A percentile compares a stretch with the other conserved stretches of the same genome.
Evolutionary conservation across 92 coral and sea anemone species (phyloP).

Genomic region (Umimayanthus kanabou): DNA sequence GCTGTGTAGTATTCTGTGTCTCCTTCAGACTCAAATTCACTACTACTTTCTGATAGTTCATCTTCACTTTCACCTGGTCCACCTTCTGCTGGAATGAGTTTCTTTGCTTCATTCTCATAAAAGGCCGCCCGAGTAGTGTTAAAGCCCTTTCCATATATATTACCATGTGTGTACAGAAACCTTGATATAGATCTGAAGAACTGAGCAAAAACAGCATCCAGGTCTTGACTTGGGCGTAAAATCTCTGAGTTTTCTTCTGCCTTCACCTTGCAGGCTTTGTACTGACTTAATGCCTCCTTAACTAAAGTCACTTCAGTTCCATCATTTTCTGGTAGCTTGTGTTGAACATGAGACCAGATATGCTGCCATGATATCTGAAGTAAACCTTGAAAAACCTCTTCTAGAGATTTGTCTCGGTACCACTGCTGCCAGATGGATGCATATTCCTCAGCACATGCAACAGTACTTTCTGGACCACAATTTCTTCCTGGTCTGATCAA

Average conservation of each 20-base stretch:
- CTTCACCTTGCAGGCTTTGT: background rate
- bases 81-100: background rate
- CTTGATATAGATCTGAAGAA: background rate
- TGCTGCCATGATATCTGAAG: background rate
- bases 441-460: background rate
- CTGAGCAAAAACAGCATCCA: slow-evolving; percentile 13
- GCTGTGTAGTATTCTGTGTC: background rate
- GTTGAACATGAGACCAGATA: background rate
- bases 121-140: slow-evolving; percentile 13
- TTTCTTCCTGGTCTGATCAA: background rate
- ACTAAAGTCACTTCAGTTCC: background rate
- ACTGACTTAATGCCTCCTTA: slow-evolving; percentile 3
- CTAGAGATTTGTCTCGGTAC: background rate
- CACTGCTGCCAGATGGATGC: background rate
- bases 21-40: background rate
- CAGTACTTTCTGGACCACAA: background rate
- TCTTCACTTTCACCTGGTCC: background rate
- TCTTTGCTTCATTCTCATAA: slow-evolving; percentile 30
- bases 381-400: background rate
- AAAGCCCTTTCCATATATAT: background rate
- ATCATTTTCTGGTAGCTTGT: background rate
- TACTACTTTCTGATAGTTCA: background rate
- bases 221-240: background rate
- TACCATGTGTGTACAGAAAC: background rate
- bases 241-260: background rate